Percentiles rank a stretch among this genome's conserved stretches.
phyloP scores from a whole-genome alignment of 2,888 invertebrate species.

The Pachydiplax longipennis region DNA sequence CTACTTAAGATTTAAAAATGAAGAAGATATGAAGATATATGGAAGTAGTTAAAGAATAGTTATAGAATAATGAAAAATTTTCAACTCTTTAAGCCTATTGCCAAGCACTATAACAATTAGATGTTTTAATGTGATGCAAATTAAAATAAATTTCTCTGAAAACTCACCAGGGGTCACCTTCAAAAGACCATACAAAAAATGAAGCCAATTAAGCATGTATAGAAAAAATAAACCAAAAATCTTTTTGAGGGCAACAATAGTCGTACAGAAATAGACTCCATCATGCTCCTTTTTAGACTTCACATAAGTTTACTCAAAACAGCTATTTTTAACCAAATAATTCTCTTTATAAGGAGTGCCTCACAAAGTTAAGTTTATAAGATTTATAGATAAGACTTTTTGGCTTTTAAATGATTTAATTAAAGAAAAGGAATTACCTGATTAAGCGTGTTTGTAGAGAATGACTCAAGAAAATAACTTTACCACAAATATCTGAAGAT shows the following conservation, averaged over 20 bases:
- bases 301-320: neutral
- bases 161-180: constrained; percentile 33
- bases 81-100: neutral
- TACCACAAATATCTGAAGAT: neutral
- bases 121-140: neutral
- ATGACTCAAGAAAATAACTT: neutral
- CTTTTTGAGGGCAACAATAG: neutral
- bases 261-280: constrained; percentile 23
- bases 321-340: neutral
- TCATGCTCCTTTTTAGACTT: neutral
- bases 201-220: constrained; percentile 36
- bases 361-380: neutral
- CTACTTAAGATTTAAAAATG: constrained; percentile 13
- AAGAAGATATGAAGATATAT: constrained; percentile 8
- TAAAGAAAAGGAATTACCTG: neutral
- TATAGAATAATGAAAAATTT: constrained; percentile 20
- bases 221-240: constrained; percentile 20
- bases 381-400: neutral
- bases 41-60: constrained; percentile 12
- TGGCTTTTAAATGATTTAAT: neutral
- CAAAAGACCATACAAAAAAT: constrained; percentile 9
- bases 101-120: neutral
- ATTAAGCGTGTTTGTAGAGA: neutral
- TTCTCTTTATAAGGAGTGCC: neutral
- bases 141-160: constrained; percentile 20